Percentiles rank a stretch among this genome's conserved stretches.
Conservation (phyloP, 2,113 vertebrate genomes). For the Herpetotheres cachinnans region DNA sequence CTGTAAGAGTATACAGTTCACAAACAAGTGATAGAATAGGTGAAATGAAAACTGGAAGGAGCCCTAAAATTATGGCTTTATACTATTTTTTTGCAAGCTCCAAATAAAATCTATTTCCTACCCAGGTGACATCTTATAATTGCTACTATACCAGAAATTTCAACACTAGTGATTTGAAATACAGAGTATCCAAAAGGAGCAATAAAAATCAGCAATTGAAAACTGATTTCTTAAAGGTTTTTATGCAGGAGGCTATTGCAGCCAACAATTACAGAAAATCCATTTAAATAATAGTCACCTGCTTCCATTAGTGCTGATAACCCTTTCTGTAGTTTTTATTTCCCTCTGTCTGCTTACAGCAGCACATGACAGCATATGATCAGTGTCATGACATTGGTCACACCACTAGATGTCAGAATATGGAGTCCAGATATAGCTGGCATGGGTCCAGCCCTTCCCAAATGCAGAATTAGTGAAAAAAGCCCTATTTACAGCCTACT, state of each 20-base stretch:
- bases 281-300: background rate
- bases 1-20: background rate
- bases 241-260: background rate
- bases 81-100: background rate
- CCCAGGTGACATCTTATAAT: background rate
- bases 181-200: background rate
- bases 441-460: background rate
- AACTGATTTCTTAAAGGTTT: background rate
- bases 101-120: background rate
- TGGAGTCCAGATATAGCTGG: background rate
- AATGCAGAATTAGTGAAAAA: background rate
- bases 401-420: background rate
- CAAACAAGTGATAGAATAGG: background rate
- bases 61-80: background rate
- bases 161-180: background rate
- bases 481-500: background rate
- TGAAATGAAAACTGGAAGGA: background rate
- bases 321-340: background rate
- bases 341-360: background rate
- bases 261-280: background rate
- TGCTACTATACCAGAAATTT: background rate
- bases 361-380: background rate
- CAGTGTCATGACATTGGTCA: background rate
- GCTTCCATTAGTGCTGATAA: background rate
- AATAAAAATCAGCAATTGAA: background rate